Evolutionary conservation across 2,888 invertebrate species (phyloP).

Genomic region (Lochmaea crataegi): DNA sequence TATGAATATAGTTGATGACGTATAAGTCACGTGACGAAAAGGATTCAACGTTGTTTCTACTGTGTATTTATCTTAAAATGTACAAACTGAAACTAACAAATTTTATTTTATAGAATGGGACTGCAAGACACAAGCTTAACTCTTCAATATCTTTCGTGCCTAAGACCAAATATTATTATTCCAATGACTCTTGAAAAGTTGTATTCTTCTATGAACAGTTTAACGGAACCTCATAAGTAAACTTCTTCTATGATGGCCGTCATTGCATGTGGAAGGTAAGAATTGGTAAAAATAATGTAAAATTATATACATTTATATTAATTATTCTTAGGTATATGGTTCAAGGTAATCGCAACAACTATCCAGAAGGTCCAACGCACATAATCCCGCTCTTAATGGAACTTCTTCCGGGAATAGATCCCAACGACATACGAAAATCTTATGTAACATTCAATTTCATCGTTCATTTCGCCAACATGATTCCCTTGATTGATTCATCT

Average conservation of each 20-base stretch:
- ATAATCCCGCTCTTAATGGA: slow-evolving; percentile 84
- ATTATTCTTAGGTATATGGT: slow-evolving; percentile 59
- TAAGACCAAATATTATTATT: slow-evolving; percentile 85
- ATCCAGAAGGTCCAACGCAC: slow-evolving; percentile 82
- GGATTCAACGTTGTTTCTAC: too few relatives aligned
- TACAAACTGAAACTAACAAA: neutral
- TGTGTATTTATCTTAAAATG: neutral
- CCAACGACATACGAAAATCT: slow-evolving; percentile 85
- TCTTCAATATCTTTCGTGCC: slow-evolving; percentile 79
- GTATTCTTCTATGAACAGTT: slow-evolving; percentile 82
- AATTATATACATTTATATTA: neutral
- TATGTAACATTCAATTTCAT: slow-evolving; percentile 83
- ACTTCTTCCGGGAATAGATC: slow-evolving; percentile 88
- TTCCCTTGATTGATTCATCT: slow-evolving; percentile 89
- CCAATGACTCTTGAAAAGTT: slow-evolving; percentile 86
- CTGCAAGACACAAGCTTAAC: slow-evolving; percentile 73
- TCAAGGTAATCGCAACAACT: slow-evolving; percentile 68
- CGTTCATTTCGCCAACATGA: slow-evolving; percentile 78
- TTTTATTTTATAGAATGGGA: slow-evolving; percentile 70
- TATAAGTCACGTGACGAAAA: too few relatives aligned
- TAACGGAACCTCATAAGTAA: slow-evolving; percentile 89
- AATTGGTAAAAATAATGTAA: neutral
- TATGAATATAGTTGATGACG: too few relatives aligned
- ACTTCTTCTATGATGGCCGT: slow-evolving; percentile 79
- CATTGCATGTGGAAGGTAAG: slow-evolving; percentile 73